phyloP scores from a whole-genome alignment of 2,797 vertebrate species.

The Remorina albescens region DNA sequence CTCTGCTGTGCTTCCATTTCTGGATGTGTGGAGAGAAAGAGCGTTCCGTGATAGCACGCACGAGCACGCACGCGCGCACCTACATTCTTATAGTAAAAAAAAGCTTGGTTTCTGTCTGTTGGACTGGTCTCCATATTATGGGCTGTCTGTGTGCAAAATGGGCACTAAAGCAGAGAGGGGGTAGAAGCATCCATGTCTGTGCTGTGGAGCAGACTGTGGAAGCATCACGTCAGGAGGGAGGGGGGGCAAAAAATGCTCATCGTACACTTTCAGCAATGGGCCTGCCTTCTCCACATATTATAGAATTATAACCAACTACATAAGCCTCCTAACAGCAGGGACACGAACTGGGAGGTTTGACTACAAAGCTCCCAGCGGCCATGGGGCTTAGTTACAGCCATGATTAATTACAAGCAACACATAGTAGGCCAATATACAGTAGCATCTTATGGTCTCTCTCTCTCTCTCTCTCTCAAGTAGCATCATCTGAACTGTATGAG shows the following conservation, averaged over 20 bases:
- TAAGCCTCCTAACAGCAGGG: slow-evolving; percentile 44
- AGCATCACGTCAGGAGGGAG: slow-evolving; percentile 45
- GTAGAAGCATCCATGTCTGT: slow-evolving; percentile 1
- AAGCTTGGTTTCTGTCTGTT: slow-evolving; percentile 9
- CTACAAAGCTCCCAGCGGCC: slow-evolving; percentile 57
- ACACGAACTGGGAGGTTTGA: slow-evolving; percentile 51
- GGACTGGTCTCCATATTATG: slow-evolving; percentile 19
- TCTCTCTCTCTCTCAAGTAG: slow-evolving; percentile 28
- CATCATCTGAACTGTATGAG: slow-evolving; percentile 69
- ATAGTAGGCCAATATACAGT: slow-evolving; percentile 67
- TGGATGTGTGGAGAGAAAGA: slow-evolving; percentile 63
- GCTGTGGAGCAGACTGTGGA: too few species aligned
- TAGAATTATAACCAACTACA: slow-evolving; percentile 38
- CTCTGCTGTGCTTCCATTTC: slow-evolving; percentile 62
- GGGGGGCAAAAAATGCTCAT: slow-evolving; percentile 42
- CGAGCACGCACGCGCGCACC: slow-evolving; percentile 33
- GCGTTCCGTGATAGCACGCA: slow-evolving; percentile 41
- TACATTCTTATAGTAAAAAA: slow-evolving; percentile 59
- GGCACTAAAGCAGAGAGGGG: not conserved
- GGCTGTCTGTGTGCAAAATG: slow-evolving; percentile 31
- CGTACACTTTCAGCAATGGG: slow-evolving; percentile 57
- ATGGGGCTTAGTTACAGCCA: slow-evolving; percentile 63
- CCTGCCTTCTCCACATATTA: slow-evolving; percentile 42
- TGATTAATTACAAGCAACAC: slow-evolving; percentile 73
- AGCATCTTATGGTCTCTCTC: slow-evolving; percentile 39